phyloP scores from a whole-genome alignment of 2,113 vertebrate genomes.

The Zosterops borbonicus region DNA sequence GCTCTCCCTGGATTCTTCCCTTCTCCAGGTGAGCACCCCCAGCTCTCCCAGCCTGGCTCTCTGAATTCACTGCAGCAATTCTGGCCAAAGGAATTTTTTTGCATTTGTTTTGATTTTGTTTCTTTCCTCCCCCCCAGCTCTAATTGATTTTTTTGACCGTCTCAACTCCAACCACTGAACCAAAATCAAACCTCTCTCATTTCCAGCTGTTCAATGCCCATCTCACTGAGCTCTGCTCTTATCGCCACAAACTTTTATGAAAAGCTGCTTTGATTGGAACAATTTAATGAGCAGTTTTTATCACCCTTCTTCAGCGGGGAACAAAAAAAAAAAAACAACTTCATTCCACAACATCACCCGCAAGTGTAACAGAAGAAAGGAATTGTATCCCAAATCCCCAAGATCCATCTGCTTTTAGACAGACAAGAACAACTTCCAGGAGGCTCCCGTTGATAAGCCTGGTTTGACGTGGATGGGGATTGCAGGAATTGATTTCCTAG shows the following conservation, averaged over 20 bases:
- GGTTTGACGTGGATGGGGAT: background rate
- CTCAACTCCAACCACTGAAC: background rate
- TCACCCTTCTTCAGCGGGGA: background rate
- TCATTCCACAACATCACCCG: background rate
- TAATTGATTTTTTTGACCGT: background rate
- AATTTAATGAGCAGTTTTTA: background rate
- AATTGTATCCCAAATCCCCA: background rate
- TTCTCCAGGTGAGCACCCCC: fast-evolving
- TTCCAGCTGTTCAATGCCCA: background rate
- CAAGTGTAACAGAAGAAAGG: background rate
- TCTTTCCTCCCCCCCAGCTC: too few species aligned
- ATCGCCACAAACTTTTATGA: background rate
- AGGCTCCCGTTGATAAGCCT: background rate
- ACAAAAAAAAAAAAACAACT: background rate
- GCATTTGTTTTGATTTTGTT: background rate
- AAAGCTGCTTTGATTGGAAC: background rate
- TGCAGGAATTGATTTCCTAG: slow-evolving; percentile 7
- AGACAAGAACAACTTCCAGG: background rate
- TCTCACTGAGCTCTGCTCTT: background rate
- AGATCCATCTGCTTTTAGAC: background rate
- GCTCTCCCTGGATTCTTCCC: background rate
- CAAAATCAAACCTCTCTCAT: background rate
- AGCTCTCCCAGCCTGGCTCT: background rate
- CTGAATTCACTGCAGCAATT: background rate
- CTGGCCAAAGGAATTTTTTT: background rate